Percentiles rank a stretch among this genome's conserved stretches.
These are phyloP conservation scores for Herminia tarsipennalis DNA, from an alignment of 2,888 invertebrate genomes.

Conservation along the genomic window DNA sequence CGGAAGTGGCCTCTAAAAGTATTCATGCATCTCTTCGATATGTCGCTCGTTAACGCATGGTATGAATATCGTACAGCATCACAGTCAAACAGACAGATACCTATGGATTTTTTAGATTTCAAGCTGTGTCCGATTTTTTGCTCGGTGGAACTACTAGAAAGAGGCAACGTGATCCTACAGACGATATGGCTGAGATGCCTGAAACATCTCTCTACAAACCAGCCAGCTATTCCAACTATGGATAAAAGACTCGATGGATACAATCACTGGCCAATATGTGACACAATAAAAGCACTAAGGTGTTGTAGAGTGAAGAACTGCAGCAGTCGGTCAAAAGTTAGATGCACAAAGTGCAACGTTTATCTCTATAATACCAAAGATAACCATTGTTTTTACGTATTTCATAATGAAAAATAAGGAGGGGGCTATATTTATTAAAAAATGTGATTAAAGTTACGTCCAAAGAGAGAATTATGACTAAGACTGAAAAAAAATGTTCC, in stretches of 20 bases:
- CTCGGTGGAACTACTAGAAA: conserved; percentile 17
- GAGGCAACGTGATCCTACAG: conserved; percentile 15
- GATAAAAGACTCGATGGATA: conserved; percentile 15
- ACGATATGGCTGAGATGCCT: conserved; percentile 16
- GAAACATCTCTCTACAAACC: conserved; percentile 4
- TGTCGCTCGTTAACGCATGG: conserved; percentile 10
- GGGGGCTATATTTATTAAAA: not conserved
- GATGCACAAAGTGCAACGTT: conserved; percentile 1
- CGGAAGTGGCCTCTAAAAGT: conserved; percentile 24
- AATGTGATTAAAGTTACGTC: not conserved
- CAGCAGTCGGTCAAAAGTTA: conserved; percentile 16
- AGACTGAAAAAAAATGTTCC: not conserved
- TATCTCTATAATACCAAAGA: not conserved
- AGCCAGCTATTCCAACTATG: not conserved
- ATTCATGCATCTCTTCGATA: conserved; percentile 18
- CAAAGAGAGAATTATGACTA: not conserved
- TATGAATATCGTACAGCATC: conserved; percentile 9
- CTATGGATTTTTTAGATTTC: conserved; percentile 16
- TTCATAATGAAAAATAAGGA: not conserved
- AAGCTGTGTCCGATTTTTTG: conserved; percentile 11
- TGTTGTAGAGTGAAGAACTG: conserved; percentile 18
- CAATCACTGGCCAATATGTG: conserved; percentile 21
- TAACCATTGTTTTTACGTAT: not conserved
- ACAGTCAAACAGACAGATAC: conserved; percentile 9
- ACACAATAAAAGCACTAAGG: conserved; percentile 18